Percentiles rank a stretch among this genome's conserved stretches.
phyloP scores from a whole-genome alignment of 2,797 vertebrate species.

The Gambusia yucatana region DNA sequence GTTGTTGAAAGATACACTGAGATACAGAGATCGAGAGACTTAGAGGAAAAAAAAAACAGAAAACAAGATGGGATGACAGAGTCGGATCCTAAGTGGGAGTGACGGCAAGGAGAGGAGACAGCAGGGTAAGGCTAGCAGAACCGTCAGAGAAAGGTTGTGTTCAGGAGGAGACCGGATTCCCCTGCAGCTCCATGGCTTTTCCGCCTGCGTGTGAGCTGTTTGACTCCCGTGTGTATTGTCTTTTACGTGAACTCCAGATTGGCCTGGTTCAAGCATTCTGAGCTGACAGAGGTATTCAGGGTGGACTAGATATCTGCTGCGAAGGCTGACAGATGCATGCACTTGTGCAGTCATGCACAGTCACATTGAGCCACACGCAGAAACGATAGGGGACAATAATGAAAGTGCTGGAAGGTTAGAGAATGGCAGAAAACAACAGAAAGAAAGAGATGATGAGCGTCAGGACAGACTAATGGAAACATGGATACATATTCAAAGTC shows the following conservation, averaged over 20 bases:
- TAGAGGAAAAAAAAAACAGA: slow-evolving; percentile 5
- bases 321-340: slow-evolving; percentile 52
- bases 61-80: slow-evolving; percentile 31
- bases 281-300: slow-evolving; percentile 69
- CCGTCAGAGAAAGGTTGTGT: slow-evolving; percentile 51
- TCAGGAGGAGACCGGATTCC: slow-evolving; percentile 43
- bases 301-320: slow-evolving; percentile 70
- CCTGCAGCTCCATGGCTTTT: slow-evolving; percentile 16
- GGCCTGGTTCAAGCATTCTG: slow-evolving; percentile 57
- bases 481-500: slow-evolving; percentile 53
- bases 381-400: slow-evolving; percentile 2
- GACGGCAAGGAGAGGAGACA: slow-evolving; percentile 33
- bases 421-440: slow-evolving; percentile 37
- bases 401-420: slow-evolving; percentile 21
- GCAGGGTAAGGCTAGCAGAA: slow-evolving; percentile 22
- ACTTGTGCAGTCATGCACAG: slow-evolving; percentile 40
- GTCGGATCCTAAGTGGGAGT: slow-evolving; percentile 18
- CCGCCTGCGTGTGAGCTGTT: slow-evolving; percentile 20
- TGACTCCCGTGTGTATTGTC: slow-evolving; percentile 43
- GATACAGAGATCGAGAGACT: slow-evolving; percentile 16
- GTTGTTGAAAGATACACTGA: slow-evolving; percentile 49
- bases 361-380: slow-evolving; percentile 20
- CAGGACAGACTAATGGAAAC: slow-evolving; percentile 28
- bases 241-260: slow-evolving; percentile 63
- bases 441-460: slow-evolving; percentile 22